A percentile compares a stretch with the other conserved stretches of the same genome.
These are phyloP conservation scores for Astropecten irregularis DNA, from an alignment of 53 echinoderm and acorn worm genomes.

Conservation along the genomic window DNA sequence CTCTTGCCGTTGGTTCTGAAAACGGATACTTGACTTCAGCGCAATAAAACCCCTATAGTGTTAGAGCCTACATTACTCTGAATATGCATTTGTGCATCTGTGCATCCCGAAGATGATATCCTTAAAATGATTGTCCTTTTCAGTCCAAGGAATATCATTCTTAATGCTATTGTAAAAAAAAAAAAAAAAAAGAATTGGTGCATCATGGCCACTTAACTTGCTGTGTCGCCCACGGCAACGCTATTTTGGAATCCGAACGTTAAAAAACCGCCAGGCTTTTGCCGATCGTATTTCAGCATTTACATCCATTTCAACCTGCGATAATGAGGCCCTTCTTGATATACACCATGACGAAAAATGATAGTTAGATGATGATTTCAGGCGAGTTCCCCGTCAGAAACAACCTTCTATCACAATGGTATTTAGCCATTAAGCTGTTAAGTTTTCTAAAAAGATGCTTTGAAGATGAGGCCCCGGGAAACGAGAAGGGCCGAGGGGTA, in stretches of 20 bases:
- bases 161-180: background rate
- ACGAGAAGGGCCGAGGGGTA: background rate
- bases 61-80: no score
- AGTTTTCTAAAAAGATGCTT: background rate
- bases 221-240: conserved; percentile 27
- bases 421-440: conserved; percentile 52
- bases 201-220: conserved; percentile 27
- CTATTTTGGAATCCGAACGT: background rate
- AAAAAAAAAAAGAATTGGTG: no score
- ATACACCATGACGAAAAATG: no score
- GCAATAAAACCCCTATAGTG: no score
- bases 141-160: background rate
- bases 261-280: background rate
- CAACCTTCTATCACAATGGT: conserved; percentile 1
- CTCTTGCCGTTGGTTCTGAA: no score
- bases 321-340: conserved; percentile 23
- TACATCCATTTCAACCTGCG: conserved; percentile 27
- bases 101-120: no score
- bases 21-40: no score
- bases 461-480: conserved; percentile 22
- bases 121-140: background rate
- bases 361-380: no score
- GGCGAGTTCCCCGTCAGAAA: conserved; percentile 10
- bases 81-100: conserved; percentile 7
- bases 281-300: conserved; percentile 26